phyloP scores from a whole-genome alignment of 2,113 vertebrate species.

The Megaptera novaeangliae region DNA sequence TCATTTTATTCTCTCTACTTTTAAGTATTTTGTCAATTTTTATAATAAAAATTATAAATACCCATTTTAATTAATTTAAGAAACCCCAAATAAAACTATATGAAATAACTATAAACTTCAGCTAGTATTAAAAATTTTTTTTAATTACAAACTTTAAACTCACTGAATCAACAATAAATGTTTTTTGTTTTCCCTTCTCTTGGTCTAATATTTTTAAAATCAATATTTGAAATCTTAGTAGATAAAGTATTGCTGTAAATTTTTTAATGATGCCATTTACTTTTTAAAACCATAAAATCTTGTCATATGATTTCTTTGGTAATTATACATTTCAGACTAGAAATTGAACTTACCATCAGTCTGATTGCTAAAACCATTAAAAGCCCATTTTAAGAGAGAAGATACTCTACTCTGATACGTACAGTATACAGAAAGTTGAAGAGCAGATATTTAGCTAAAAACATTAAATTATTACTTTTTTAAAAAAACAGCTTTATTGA shows the following conservation, averaged over 20 bases:
- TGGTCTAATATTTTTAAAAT: background rate
- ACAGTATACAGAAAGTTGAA: background rate
- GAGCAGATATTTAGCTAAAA: background rate
- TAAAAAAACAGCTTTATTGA: background rate
- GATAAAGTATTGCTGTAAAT: background rate
- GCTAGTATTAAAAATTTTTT: background rate
- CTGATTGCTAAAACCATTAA: background rate
- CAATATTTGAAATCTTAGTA: background rate
- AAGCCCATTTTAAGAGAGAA: background rate
- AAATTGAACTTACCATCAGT: background rate
- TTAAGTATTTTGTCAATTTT: background rate
- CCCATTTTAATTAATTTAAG: background rate
- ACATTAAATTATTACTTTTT: background rate
- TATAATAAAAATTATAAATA: background rate
- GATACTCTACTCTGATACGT: background rate
- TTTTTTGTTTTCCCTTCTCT: background rate
- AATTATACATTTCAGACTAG: background rate
- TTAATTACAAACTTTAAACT: background rate
- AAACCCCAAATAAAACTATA: background rate
- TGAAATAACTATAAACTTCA: too few species aligned
- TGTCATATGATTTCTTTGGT: background rate
- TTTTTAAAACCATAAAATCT: background rate
- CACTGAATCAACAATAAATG: background rate
- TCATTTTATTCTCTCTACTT: background rate
- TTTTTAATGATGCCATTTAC: background rate